Evolutionary conservation across 2,113 vertebrate species (phyloP).

Genomic region (Glaucomys volans): DNA sequence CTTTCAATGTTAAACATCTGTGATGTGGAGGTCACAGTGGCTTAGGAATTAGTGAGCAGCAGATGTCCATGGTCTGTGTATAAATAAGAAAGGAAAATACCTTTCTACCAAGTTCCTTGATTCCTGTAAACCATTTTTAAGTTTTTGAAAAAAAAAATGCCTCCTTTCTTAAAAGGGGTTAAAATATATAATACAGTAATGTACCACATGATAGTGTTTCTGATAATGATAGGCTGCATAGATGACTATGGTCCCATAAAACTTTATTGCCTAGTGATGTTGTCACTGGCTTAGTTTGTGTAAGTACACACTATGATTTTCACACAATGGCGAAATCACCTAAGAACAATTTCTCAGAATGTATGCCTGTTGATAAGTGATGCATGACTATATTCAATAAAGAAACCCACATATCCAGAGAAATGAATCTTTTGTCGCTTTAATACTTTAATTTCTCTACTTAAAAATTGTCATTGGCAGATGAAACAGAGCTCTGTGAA

Average conservation of each 20-base stretch:
- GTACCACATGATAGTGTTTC: background rate
- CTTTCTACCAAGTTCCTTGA: background rate
- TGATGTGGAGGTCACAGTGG: background rate
- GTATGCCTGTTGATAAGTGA: background rate
- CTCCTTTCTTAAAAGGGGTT: background rate
- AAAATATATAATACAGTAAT: background rate
- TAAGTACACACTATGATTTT: background rate
- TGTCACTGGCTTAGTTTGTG: background rate
- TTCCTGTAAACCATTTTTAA: conserved; percentile 26
- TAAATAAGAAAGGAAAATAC: background rate
- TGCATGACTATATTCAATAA: background rate
- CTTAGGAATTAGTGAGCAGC: background rate
- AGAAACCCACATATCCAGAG: background rate
- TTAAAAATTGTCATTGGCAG: conserved; percentile 1
- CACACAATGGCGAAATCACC: background rate
- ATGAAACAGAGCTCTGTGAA: conserved; percentile 33
- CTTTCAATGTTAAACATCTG: background rate
- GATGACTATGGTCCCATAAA: background rate
- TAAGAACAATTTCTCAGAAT: background rate
- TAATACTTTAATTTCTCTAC: background rate
- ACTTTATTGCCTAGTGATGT: background rate
- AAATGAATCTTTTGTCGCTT: conserved; percentile 35
- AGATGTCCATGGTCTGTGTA: background rate
- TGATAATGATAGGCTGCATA: background rate
- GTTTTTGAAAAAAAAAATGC: background rate